Base-by-base conservation (phyloP, 2,797 vertebrate genomes). In the Otolemur crassicaudatus region DNA sequence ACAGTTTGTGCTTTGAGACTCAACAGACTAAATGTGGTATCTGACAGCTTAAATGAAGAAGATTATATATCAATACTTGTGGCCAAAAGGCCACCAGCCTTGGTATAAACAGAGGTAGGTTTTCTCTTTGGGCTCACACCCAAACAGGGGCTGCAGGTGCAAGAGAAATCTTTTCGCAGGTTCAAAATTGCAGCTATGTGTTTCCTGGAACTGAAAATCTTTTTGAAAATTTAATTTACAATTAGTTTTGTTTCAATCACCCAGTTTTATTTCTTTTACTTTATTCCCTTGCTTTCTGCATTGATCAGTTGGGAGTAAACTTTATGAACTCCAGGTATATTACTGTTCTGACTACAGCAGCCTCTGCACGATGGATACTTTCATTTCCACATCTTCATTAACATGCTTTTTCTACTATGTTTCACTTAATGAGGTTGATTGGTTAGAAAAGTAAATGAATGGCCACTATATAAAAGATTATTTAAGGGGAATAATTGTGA, bases 141-240 rank as follows among this genome's bases (percentile, higher is more conserved):
- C 37, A 31, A 27, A 27, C 1, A 63, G 8, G 3, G 6, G 0
- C 6, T 81, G 46, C 46, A 6, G n/a, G 61, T 16, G 19, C 14
- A n/a, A 25, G 13, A 23, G 11, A n/a, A 20, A 34, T 19, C 10
- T 43, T 76, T 34, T 53, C 22, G 73, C 31, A 56, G 10, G 69
- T 95, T 92, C 46, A 65, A 12, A 73, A 75, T 94, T 79, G 31
- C 7, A 70, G 27, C 3, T 63, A 7, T 19, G 2, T 7, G 49
- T 60, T 22, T 63, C 20, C 61, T 87, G 56, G 31, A 86, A 79
- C 7, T 46, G 46, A 63, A 79, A 94, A 11, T 0, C 9, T 77
- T 88, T 87, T 77, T 70, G 69, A 91, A 76, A 91, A 46, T 77
- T 86, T 86, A 1, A 40, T 63, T 31, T 79, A 86, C 73, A 95